Conservation (phyloP, 2,888 invertebrate genomes). For the Reticulitermes lucifugus region DNA sequence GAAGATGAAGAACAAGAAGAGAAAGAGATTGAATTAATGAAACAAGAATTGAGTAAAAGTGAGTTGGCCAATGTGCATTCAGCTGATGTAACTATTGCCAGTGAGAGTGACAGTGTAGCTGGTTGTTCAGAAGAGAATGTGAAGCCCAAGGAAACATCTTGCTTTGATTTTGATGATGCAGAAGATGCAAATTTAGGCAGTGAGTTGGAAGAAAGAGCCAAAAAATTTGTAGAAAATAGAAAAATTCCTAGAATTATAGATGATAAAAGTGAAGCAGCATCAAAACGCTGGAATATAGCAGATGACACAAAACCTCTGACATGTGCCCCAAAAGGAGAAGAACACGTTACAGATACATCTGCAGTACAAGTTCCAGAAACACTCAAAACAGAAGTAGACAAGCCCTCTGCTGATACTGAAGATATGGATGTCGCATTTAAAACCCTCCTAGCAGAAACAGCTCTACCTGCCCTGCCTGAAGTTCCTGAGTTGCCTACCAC, state of each 20-base stretch:
- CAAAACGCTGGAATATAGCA: background rate
- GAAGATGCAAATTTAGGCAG: constrained; percentile 70
- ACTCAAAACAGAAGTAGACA: background rate
- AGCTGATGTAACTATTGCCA: background rate
- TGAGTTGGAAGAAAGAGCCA: constrained; percentile 58
- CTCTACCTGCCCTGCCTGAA: constrained; percentile 47
- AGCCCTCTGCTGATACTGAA: constrained; percentile 1
- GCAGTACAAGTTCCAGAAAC: background rate
- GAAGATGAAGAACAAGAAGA: constrained; percentile 66
- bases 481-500: constrained; percentile 32
- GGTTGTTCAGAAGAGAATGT: background rate
- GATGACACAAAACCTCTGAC: background rate
- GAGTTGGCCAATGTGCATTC: constrained; percentile 52
- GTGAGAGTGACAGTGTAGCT: background rate
- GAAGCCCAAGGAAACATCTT: constrained; percentile 66
- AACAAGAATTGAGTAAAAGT: constrained; percentile 57
- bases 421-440: constrained; percentile 61
- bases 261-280: background rate
- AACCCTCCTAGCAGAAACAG: constrained; percentile 62
- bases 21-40: constrained; percentile 48
- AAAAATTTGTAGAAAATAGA: constrained; percentile 65
- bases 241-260: constrained; percentile 72
- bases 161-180: constrained; percentile 84
- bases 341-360: background rate
- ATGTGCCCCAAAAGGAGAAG: background rate